Percentiles rank a stretch among this genome's conserved stretches.
Evolutionary conservation across 2,888 invertebrate species (phyloP).

Genomic region (Zaprionus bogoriensis): DNA sequence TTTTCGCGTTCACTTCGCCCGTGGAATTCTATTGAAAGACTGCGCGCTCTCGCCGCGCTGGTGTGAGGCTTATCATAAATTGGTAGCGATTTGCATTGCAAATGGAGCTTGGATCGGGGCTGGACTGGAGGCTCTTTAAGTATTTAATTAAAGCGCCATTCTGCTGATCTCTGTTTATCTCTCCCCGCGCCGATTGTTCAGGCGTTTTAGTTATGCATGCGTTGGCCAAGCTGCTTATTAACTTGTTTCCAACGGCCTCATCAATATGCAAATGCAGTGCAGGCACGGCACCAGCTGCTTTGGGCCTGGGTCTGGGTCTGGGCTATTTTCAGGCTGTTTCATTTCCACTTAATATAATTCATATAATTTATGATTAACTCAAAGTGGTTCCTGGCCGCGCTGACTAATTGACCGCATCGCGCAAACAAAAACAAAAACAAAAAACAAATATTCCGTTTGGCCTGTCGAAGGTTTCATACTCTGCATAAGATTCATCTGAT

Average conservation of each 20-base stretch:
- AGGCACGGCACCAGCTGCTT: conserved; percentile 18
- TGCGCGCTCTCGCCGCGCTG: background rate
- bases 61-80: conserved; percentile 72
- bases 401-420: conserved; percentile 68
- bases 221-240: conserved; percentile 62
- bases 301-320: background rate
- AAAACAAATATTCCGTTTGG: too few relatives aligned
- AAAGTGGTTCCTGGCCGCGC: conserved; percentile 62
- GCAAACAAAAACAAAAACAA: background rate
- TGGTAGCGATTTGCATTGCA: conserved; percentile 65
- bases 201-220: conserved; percentile 64
- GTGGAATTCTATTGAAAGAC: conserved; percentile 28
- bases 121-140: conserved; percentile 45
- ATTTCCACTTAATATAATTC: conserved; percentile 59
- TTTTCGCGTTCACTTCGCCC: background rate
- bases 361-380: conserved; percentile 58
- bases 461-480: too few relatives aligned
- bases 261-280: conserved; percentile 65
- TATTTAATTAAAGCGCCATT: conserved; percentile 71
- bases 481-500: too few relatives aligned
- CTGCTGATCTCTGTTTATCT: conserved; percentile 46
- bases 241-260: conserved; percentile 65
- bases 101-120: conserved; percentile 27
- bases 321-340: conserved; percentile 31
- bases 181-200: background rate